Conservation (phyloP, 2,113 vertebrate species). For the Cottus gobio region DNA sequence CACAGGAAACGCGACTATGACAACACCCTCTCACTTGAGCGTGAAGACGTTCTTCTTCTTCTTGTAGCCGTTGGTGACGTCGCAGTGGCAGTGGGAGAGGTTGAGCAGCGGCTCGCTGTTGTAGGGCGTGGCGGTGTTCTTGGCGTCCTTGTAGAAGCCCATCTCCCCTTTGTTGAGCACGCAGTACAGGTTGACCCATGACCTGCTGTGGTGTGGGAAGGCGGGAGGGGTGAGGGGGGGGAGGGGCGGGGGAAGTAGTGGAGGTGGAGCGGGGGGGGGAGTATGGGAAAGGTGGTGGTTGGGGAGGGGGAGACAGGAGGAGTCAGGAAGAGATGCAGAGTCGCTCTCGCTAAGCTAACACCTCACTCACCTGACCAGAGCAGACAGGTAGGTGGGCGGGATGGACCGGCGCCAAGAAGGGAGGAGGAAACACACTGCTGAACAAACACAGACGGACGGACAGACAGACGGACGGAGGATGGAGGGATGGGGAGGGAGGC, state of each 20-base stretch:
- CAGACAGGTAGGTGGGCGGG: constrained; percentile 72
- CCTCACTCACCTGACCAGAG: constrained; percentile 82
- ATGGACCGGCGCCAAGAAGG: constrained; percentile 74
- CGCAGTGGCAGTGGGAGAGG: constrained; percentile 87
- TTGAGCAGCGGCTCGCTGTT: constrained; percentile 89
- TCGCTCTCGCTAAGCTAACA: constrained; percentile 72
- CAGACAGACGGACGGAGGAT: constrained; percentile 41
- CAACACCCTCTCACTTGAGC: constrained; percentile 85
- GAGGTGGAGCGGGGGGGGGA: constrained; percentile 2
- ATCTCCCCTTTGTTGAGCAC: constrained; percentile 93
- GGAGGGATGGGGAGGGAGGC: constrained; percentile 41
- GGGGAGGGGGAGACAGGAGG: constrained; percentile 47
- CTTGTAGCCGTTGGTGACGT: constrained; percentile 94
- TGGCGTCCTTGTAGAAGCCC: constrained; percentile 95
- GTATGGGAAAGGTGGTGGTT: constrained; percentile 34
- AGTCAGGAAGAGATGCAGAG: constrained; percentile 67
- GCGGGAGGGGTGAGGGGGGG: constrained; percentile 11
- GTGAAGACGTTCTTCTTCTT: constrained; percentile 98
- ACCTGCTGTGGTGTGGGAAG: constrained; percentile 83
- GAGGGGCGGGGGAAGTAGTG: not conserved
- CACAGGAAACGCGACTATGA: not conserved
- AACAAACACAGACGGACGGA: constrained; percentile 77
- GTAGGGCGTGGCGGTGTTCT: constrained; percentile 86
- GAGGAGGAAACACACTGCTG: constrained; percentile 78
- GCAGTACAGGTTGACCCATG: constrained; percentile 96